Conservation (phyloP, 2,888 invertebrate species). For the Hololepta plana region DNA sequence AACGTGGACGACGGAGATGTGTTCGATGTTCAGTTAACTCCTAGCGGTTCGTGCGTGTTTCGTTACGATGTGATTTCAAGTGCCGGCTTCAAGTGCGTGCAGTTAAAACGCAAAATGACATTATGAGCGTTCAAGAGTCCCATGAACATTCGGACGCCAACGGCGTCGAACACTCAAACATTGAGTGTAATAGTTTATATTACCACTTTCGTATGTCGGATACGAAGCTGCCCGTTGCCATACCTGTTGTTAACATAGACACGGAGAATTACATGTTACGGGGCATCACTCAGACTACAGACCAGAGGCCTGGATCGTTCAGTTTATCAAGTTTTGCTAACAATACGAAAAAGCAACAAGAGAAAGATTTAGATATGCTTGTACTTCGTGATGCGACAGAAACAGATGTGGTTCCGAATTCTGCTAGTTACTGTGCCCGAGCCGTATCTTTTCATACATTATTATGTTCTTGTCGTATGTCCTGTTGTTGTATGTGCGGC, state of each 20-base stretch:
- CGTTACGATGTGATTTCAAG: no score
- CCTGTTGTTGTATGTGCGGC: conserved; percentile 43
- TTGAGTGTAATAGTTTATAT: conserved; percentile 14
- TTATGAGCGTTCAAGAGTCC: conserved; percentile 19
- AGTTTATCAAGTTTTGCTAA: no score
- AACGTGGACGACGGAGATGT: no score
- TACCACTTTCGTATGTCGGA: conserved; percentile 12
- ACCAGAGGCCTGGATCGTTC: conserved; percentile 14
- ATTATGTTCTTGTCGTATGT: conserved; percentile 28
- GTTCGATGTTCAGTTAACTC: no score
- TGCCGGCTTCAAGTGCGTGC: no score
- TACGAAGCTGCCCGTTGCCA: conserved; percentile 10
- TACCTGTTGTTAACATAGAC: conserved; percentile 27
- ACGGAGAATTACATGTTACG: conserved; percentile 34
- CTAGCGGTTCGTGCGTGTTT: no score
- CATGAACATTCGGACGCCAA: conserved; percentile 14
- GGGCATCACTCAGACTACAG: conserved; percentile 21
- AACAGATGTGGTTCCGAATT: conserved; percentile 2
- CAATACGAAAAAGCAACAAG: no score
- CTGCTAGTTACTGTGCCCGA: conserved; percentile 24
- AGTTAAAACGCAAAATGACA: conserved; percentile 14
- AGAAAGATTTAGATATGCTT: conserved; percentile 24
- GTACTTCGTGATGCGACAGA: conserved; percentile 20
- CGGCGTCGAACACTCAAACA: conserved; percentile 12
- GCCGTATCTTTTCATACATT: conserved; percentile 29